phyloP scores from a whole-genome alignment of 1,140 invertebrate genomes.

The Sarcophaga peregrina region DNA sequence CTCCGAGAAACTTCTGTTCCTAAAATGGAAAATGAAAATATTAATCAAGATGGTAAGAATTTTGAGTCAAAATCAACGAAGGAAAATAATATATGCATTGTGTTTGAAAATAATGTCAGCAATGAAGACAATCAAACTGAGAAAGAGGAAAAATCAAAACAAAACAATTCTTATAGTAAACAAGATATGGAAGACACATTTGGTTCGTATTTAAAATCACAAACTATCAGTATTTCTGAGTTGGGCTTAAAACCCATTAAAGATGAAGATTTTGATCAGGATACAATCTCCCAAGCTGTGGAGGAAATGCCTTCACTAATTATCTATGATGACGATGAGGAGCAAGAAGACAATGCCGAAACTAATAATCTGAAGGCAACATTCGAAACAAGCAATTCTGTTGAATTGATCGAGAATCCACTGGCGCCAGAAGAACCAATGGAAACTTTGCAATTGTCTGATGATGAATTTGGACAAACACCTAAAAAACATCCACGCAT shows the following conservation, averaged over 20 bases:
- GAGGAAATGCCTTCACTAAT: slow-evolving; percentile 35
- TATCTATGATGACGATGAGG: slow-evolving; percentile 14
- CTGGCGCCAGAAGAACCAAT: slow-evolving; percentile 30
- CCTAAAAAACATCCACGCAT: slow-evolving; percentile 29
- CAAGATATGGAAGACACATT: slow-evolving; percentile 13
- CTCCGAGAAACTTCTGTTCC: background rate
- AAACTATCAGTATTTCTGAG: slow-evolving; percentile 48
- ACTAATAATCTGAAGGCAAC: background rate
- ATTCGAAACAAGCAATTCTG: background rate
- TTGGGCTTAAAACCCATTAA: slow-evolving; percentile 20
- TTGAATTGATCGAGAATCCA: background rate
- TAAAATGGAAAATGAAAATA: background rate
- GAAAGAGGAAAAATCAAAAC: background rate
- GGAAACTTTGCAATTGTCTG: slow-evolving; percentile 35
- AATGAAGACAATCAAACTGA: background rate
- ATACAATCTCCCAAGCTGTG: slow-evolving; percentile 39
- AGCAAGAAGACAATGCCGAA: background rate
- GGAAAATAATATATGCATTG: background rate
- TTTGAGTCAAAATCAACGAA: background rate
- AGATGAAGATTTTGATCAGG: background rate
- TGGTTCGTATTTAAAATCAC: slow-evolving; percentile 43
- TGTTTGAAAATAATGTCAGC: background rate
- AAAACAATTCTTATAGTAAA: background rate
- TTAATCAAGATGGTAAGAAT: background rate
- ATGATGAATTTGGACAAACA: slow-evolving; percentile 41